phyloP scores from a whole-genome alignment of 1,140 invertebrate species.

The Euura lappo region DNA sequence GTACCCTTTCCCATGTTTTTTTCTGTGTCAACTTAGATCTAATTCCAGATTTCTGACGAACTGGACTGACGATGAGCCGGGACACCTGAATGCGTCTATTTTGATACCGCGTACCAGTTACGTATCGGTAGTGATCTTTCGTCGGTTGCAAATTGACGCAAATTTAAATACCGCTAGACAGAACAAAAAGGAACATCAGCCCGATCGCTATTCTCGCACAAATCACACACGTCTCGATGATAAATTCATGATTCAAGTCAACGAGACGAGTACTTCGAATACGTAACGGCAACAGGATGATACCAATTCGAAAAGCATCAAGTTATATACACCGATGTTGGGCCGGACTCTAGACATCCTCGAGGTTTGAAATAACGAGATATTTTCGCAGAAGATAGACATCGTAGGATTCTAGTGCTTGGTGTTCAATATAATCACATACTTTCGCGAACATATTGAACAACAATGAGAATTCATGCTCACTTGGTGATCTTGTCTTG shows the following conservation, averaged over 20 bases:
- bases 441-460: background rate
- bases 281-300: background rate
- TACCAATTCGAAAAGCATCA: background rate
- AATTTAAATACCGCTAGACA: background rate
- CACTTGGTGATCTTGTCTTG: conserved; percentile 80
- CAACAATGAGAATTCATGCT: conserved; percentile 31
- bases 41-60: background rate
- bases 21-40: background rate
- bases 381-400: background rate
- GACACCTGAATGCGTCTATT: conserved; percentile 6
- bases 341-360: background rate
- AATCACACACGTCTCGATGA: background rate
- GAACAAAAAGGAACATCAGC: background rate
- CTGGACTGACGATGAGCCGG: background rate
- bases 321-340: background rate
- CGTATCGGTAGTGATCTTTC: conserved; percentile 7
- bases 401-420: background rate
- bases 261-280: background rate
- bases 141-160: conserved; percentile 5
- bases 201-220: background rate
- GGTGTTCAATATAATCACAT: background rate
- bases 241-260: background rate
- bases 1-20: background rate
- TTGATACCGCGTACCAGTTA: background rate
- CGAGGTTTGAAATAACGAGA: background rate